phyloP scores from a whole-genome alignment of 2,113 vertebrate species.

The Malurus cyaneus region DNA sequence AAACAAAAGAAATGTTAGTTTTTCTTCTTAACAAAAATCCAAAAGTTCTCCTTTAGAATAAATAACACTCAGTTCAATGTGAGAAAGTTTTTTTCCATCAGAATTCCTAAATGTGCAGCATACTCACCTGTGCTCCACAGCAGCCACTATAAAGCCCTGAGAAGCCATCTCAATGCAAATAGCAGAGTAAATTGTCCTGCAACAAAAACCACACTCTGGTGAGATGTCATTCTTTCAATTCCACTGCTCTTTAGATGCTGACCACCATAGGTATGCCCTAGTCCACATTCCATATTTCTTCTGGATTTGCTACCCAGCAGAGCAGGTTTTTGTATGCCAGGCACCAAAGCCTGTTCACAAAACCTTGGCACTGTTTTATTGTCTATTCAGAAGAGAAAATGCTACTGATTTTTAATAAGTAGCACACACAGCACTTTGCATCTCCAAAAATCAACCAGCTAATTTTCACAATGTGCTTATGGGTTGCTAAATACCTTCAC shows the following conservation, averaged over 20 bases:
- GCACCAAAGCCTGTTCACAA: not conserved
- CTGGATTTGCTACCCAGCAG: not conserved
- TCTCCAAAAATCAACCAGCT: not conserved
- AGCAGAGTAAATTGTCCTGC: slow-evolving; percentile 92
- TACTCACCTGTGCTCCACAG: slow-evolving; percentile 93
- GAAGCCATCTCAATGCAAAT: slow-evolving; percentile 92
- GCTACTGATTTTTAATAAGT: not conserved
- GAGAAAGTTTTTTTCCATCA: not conserved
- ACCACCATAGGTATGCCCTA: not conserved
- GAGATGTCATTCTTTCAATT: not conserved
- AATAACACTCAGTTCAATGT: not conserved
- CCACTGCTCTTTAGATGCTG: not conserved
- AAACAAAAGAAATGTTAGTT: not conserved
- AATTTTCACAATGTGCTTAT: not conserved
- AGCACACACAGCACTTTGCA: not conserved
- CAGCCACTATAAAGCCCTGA: slow-evolving; percentile 90
- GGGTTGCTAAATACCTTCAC: not conserved
- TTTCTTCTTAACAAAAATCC: not conserved
- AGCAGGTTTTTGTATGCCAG: not conserved
- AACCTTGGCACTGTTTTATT: not conserved
- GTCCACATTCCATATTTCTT: not conserved
- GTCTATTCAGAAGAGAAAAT: not conserved
- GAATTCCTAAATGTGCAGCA: not conserved
- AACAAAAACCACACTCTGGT: slow-evolving; percentile 34
- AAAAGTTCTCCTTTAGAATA: not conserved